Evolutionary conservation across 1,140 invertebrate genomes (phyloP).

Genomic region (Pogonognathellus flavescens): DNA sequence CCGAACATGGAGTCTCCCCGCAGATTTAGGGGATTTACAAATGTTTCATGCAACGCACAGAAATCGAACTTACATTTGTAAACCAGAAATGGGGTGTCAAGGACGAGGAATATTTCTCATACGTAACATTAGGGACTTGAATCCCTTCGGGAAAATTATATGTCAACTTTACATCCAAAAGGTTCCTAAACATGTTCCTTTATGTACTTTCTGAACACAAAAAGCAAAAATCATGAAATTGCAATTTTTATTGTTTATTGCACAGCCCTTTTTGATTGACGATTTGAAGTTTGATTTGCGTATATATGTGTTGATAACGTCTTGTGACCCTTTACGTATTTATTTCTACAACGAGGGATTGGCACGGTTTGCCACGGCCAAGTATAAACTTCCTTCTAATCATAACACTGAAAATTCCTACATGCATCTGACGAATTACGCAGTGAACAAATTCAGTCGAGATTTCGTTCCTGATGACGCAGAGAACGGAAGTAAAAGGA

Average conservation of each 20-base stretch:
- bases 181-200: constrained; percentile 70
- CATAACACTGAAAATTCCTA: constrained; percentile 88
- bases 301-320: constrained; percentile 95
- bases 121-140: constrained; percentile 83
- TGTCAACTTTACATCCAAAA: constrained; percentile 84
- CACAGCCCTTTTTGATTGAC: constrained; percentile 88
- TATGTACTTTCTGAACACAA: neutral
- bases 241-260: constrained; percentile 1
- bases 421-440: constrained; percentile 98
- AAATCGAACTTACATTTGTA: constrained; percentile 87
- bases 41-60: constrained; percentile 74
- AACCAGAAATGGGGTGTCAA: constrained; percentile 89
- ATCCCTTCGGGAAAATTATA: constrained; percentile 83
- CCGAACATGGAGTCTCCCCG: constrained; percentile 91
- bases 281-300: constrained; percentile 97
- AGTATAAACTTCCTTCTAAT: constrained; percentile 84
- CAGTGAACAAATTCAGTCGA: constrained; percentile 88
- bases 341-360: constrained; percentile 97
- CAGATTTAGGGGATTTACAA: constrained; percentile 73
- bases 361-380: constrained; percentile 88
- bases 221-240: neutral
- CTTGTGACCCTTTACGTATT: constrained; percentile 91
- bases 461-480: constrained; percentile 83
- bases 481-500: constrained; percentile 84
- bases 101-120: constrained; percentile 90